Evolutionary conservation across 2,888 invertebrate genomes (phyloP), one percentile per base, ranked within the genome.

Genomic region (Patella caerulea): DNA sequence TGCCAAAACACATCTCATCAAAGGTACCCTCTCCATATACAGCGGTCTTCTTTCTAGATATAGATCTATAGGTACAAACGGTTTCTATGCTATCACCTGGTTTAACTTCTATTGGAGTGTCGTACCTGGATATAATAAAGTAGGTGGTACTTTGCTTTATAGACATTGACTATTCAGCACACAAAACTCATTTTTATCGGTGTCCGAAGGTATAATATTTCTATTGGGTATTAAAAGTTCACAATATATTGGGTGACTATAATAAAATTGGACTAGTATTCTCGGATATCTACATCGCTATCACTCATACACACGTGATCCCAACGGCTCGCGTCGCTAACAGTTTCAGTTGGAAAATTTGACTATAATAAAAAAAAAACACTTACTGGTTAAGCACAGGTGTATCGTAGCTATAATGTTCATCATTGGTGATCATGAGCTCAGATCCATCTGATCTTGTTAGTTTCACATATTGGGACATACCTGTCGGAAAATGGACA

Each of bases 381-480:
- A 19, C 76, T 76, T 55, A 76, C 76, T 24, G 29, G 72, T 72
- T 59, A 3, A 72, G 11, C 2, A 76, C 56, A 14, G 76, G 76
- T 29, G 71, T 72, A 56, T 76, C 76, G 53, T 76, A 76, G 72
- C 76, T 76, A 65, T 76, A 76, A 17, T 71, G 53, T n/a, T 56
- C 52, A 45, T 76, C 76, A 19, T 72, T 65, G 9, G 76, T 56
- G 24, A 76, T 15, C 17, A 59, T 71, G 17, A 55, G 54, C 7
- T 72, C 72, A 17, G 55, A 54, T n/a, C 71, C 17, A 34, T 56
- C 72, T 34, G 55, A 45, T 24, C 76, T 19, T n/a, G 24, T 72
- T 59, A 72, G 7, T 24, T 76, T 72, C 19, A 76, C 56, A 34
- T 76, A 45, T 56, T 72, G 72, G 15, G 56, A 53, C 5, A 72